Conservation (phyloP, 2,888 invertebrate species). For the Luperina nickerlii region DNA sequence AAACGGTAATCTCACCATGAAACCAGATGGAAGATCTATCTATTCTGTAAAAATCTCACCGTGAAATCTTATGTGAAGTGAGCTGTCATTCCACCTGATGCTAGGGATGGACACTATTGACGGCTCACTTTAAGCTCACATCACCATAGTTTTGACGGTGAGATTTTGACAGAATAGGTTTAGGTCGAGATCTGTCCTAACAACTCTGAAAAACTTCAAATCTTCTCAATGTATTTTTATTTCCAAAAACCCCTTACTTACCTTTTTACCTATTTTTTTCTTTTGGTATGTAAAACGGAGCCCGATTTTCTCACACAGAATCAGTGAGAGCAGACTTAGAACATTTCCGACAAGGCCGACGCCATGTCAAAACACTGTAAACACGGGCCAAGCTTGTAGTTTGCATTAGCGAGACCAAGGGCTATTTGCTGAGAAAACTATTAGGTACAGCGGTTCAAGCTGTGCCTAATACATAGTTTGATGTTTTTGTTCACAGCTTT, state of each 20-base stretch:
- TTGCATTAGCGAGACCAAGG: conserved; percentile 63
- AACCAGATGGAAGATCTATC: not conserved
- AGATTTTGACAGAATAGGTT: not conserved
- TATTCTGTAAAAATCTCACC: not conserved
- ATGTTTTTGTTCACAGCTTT: conserved; percentile 41
- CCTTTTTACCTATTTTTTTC: too few species aligned
- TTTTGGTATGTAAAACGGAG: conserved; percentile 1
- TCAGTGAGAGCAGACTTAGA: conserved; percentile 52
- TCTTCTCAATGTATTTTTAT: not conserved
- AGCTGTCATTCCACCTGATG: not conserved
- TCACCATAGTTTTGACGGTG: not conserved
- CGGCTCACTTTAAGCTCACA: not conserved
- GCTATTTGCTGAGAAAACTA: conserved; percentile 71
- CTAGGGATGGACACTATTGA: not conserved
- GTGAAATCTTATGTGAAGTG: not conserved
- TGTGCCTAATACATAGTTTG: conserved; percentile 16
- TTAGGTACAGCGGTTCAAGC: conserved; percentile 56
- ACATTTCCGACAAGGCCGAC: conserved; percentile 73
- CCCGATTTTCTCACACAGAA: conserved; percentile 53
- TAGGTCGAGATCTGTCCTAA: too few species aligned
- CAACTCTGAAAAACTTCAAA: not conserved
- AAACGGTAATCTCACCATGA: not conserved
- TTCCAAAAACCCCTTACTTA: too few species aligned
- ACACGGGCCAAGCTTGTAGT: conserved; percentile 61
- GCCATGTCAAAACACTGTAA: conserved; percentile 66